Percentiles rank a stretch among this genome's conserved stretches.
Evolutionary conservation across 2,113 vertebrate genomes (phyloP).

Genomic region (Prionailurus bengalensis): DNA sequence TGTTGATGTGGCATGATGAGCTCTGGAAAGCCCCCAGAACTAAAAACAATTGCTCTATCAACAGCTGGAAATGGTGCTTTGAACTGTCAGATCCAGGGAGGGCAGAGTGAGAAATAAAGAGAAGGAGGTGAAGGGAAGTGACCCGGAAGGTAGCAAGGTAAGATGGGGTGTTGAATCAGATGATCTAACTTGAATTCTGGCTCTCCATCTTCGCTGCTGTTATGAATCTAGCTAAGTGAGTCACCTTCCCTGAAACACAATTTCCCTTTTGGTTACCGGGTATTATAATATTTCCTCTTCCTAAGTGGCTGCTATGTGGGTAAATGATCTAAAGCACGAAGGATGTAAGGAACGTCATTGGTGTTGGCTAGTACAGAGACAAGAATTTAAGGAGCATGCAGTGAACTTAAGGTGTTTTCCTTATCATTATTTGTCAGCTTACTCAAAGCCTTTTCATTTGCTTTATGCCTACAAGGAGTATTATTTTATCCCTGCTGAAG

Average conservation of each 20-base stretch:
- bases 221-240: too few species aligned
- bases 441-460: not conserved
- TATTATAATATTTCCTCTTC: not conserved
- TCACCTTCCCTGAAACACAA: not conserved
- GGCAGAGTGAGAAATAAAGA: too few species aligned
- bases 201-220: not conserved
- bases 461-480: not conserved
- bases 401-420: not conserved
- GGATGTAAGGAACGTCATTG: not conserved
- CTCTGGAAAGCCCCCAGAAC: not conserved
- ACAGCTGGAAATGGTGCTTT: rapidly evolving
- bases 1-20: not conserved
- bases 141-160: rapidly evolving
- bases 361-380: not conserved
- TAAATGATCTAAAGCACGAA: not conserved
- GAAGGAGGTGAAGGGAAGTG: too few species aligned
- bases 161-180: not conserved
- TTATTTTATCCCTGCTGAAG: not conserved
- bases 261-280: not conserved
- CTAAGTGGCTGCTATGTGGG: not conserved
- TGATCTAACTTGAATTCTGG: not conserved
- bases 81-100: not conserved
- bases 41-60: not conserved
- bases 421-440: not conserved
- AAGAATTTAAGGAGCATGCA: not conserved